Evolutionary conservation across 2,888 invertebrate species (phyloP).

Genomic region (Germaria angustata): DNA sequence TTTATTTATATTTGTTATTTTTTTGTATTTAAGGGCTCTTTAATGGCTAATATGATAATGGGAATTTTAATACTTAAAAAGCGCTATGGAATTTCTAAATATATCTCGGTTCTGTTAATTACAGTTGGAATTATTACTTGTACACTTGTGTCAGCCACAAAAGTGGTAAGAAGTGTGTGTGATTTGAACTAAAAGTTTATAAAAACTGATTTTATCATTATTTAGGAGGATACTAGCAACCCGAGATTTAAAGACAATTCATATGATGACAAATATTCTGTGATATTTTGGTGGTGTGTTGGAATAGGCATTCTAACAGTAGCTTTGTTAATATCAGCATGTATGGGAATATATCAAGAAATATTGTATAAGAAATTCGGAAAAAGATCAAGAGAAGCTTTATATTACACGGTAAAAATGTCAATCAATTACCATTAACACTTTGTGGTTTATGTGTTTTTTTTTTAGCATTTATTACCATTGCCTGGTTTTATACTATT

Average conservation of each 20-base stretch:
- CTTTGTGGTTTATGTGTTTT: not conserved
- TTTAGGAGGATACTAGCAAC: slow-evolving; percentile 82
- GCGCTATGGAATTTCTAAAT: slow-evolving; percentile 90
- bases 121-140: slow-evolving; percentile 95
- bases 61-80: slow-evolving; percentile 94
- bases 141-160: slow-evolving; percentile 88
- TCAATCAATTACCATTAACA: slow-evolving; percentile 28
- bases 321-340: slow-evolving; percentile 94
- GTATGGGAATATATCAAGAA: slow-evolving; percentile 98
- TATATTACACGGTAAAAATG: slow-evolving; percentile 87
- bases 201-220: slow-evolving; percentile 19
- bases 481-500: slow-evolving; percentile 93
- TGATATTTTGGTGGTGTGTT: slow-evolving; percentile 83
- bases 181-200: not conserved
- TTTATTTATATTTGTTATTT: too few species aligned
- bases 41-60: slow-evolving; percentile 98
- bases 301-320: slow-evolving; percentile 91
- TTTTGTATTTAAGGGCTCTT: slow-evolving; percentile 84
- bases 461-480: slow-evolving; percentile 90
- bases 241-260: slow-evolving; percentile 78
- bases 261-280: slow-evolving; percentile 72
- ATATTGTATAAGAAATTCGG: slow-evolving; percentile 90
- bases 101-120: slow-evolving; percentile 94
- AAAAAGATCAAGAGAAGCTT: slow-evolving; percentile 93
- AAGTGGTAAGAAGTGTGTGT: slow-evolving; percentile 77